Evolutionary conservation across 2,113 vertebrate species (phyloP).

Genomic region (Seriola rivoliana): DNA sequence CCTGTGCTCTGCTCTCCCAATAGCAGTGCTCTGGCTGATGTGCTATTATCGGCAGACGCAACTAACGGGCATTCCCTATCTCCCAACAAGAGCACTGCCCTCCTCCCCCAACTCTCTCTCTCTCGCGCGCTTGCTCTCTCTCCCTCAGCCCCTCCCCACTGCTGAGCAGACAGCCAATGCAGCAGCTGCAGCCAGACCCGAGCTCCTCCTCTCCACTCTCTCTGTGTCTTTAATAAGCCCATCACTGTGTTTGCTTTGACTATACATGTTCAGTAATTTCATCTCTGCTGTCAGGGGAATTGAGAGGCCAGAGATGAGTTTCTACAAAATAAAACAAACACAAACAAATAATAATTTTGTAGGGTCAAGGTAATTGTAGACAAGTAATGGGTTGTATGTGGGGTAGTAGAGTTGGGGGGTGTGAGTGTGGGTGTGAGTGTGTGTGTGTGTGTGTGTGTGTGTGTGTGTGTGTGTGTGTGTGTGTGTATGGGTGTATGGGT

Average conservation of each 20-base stretch:
- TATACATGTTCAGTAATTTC: slow-evolving; percentile 84
- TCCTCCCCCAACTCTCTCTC: slow-evolving; percentile 70
- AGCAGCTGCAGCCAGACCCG: slow-evolving; percentile 63
- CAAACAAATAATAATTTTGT: background rate
- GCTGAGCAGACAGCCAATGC: slow-evolving; percentile 84
- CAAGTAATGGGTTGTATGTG: background rate
- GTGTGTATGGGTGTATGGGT: background rate
- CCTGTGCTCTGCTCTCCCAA: slow-evolving; percentile 71
- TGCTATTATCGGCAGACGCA: slow-evolving; percentile 88
- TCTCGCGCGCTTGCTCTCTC: slow-evolving; percentile 61
- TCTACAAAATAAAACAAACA: slow-evolving; percentile 41
- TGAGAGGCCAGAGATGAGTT: slow-evolving; percentile 42
- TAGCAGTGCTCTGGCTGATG: slow-evolving; percentile 79
- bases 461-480: background rate
- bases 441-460: background rate
- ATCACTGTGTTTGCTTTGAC: slow-evolving; percentile 85
- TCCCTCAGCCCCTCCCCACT: slow-evolving; percentile 71
- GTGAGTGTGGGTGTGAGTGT: background rate
- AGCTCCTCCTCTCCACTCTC: slow-evolving; percentile 78
- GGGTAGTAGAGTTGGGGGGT: background rate
- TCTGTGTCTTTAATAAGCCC: slow-evolving; percentile 88
- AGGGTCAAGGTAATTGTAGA: slow-evolving; percentile 27
- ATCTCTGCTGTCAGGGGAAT: slow-evolving; percentile 51
- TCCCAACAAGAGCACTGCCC: slow-evolving; percentile 80
- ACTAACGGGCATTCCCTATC: slow-evolving; percentile 88